These are phyloP conservation scores for Microcebus lehilahytsara DNA, from an alignment of 2,113 vertebrate genomes.

Conservation along the genomic window DNA sequence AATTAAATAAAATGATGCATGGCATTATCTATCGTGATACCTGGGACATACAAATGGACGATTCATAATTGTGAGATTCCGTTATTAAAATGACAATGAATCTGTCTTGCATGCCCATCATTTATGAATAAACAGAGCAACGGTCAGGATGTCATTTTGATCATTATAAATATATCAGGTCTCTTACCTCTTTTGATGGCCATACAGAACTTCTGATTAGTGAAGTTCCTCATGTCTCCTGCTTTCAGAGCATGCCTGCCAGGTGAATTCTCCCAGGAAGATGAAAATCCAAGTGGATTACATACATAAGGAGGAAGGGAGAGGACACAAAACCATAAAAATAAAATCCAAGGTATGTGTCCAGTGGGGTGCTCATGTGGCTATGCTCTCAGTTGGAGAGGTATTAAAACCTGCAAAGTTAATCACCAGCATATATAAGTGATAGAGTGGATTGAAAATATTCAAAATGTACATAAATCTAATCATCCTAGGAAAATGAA, in stretches of 20 bases:
- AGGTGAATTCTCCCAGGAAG: background rate
- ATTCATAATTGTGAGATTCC: background rate
- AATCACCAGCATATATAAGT: no score
- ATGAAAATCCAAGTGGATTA: no score
- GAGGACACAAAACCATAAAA: background rate
- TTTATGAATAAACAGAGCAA: background rate
- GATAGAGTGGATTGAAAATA: background rate
- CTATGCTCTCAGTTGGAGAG: background rate
- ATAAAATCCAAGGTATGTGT: background rate
- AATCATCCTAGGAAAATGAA: background rate
- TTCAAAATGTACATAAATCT: background rate
- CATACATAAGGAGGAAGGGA: background rate
- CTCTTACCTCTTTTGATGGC: background rate
- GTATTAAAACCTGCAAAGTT: background rate
- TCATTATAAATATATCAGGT: background rate
- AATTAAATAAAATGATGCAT: background rate
- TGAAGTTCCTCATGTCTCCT: background rate
- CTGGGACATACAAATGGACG: background rate
- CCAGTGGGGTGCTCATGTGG: background rate
- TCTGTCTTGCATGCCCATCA: background rate
- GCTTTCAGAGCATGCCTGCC: background rate
- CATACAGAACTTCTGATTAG: background rate
- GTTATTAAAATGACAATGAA: background rate
- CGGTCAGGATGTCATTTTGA: background rate
- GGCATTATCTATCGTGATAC: background rate